These are phyloP conservation scores for Budorcas taxicolor DNA, from an alignment of 2,113 vertebrate species.

Conservation along the genomic window DNA sequence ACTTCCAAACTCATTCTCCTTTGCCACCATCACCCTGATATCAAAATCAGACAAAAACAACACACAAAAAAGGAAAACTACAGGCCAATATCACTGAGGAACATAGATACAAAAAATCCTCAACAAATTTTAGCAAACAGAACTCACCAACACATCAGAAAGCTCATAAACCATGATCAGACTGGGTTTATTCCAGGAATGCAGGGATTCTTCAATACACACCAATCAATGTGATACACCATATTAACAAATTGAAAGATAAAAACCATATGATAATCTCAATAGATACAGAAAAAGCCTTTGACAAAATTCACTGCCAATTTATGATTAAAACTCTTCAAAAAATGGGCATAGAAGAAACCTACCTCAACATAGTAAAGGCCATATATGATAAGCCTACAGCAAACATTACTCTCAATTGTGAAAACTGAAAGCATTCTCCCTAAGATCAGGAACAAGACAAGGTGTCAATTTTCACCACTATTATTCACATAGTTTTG, in stretches of 20 bases:
- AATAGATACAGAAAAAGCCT: not conserved
- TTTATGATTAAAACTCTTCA: not conserved
- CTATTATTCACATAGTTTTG: not conserved
- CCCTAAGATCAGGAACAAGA: not conserved
- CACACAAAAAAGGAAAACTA: not conserved
- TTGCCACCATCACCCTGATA: not conserved
- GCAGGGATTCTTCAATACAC: not conserved
- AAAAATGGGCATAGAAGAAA: not conserved
- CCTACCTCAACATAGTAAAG: not conserved
- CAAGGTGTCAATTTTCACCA: not conserved
- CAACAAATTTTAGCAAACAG: not conserved
- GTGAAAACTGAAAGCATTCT: not conserved
- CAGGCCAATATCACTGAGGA: not conserved
- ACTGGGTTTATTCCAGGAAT: not conserved
- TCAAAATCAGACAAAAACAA: not conserved
- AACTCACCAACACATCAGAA: not conserved
- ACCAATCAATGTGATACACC: not conserved
- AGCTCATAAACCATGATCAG: not conserved
- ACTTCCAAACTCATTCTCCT: not conserved
- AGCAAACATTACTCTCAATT: not conserved
- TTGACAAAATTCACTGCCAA: not conserved
- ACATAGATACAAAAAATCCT: not conserved
- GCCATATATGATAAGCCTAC: not conserved
- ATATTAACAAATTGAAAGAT: not conserved
- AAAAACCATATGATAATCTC: not conserved